Percentiles rank a stretch among this genome's conserved stretches.
Evolutionary conservation across 2,113 vertebrate genomes (phyloP).

Genomic region (Myocastor coypus): DNA sequence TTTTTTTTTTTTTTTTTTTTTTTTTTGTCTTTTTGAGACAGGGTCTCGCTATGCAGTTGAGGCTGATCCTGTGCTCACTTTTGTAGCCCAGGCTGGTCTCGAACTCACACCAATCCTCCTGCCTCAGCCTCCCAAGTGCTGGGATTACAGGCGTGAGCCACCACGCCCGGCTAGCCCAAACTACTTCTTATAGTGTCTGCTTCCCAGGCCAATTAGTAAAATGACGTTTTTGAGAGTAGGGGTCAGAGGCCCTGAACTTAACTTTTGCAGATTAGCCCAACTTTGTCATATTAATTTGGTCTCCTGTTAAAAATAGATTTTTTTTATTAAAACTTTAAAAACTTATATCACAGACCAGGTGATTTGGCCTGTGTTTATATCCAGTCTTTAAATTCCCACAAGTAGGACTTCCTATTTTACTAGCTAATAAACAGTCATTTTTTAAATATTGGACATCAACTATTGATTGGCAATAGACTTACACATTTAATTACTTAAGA

Average conservation of each 20-base stretch:
- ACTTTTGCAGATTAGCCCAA: background rate
- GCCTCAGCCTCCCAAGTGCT: too few species aligned
- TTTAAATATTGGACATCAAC: constrained; percentile 39
- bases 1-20: too few species aligned
- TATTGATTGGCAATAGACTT: constrained; percentile 65
- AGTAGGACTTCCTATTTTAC: background rate
- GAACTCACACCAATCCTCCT: too few species aligned
- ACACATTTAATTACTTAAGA: constrained; percentile 9
- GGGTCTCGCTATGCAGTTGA: too few species aligned
- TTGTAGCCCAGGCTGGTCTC: too few species aligned
- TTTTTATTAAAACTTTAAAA: constrained; percentile 33
- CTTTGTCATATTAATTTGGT: constrained; percentile 27
- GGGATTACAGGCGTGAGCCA: too few species aligned
- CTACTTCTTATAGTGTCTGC: constrained; percentile 66
- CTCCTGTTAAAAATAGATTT: constrained; percentile 28
- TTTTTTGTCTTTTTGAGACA: too few species aligned
- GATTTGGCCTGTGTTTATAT: constrained; percentile 12
- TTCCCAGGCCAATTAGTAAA: constrained; percentile 4
- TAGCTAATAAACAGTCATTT: background rate
- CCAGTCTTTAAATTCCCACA: background rate
- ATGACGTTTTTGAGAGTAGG: background rate
- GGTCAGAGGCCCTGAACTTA: constrained; percentile 1
- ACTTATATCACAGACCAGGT: background rate
- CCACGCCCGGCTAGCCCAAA: too few species aligned
- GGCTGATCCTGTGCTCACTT: too few species aligned